Base-by-base conservation (phyloP, 2,113 vertebrate species). In the Hemibagrus wyckioides region DNA sequence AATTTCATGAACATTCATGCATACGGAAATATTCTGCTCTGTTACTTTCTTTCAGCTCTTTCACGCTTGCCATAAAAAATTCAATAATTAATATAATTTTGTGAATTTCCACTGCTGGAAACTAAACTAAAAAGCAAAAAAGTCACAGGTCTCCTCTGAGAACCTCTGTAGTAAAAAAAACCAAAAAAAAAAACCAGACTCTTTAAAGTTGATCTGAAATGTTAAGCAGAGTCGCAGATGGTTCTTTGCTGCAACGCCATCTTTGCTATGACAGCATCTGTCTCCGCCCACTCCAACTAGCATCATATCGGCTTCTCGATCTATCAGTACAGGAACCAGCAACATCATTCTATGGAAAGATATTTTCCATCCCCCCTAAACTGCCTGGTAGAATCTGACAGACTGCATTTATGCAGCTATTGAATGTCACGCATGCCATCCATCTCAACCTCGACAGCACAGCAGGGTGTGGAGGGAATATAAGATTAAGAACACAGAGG, bases 341-440 rank as follows among this genome's bases (percentile, higher is more conserved):
- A 82, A 86, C 57, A 63, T 56, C 61, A 39, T 65, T 89, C 85
- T 77, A 56, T 81, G 76, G 76, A 84, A 39, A 82, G 81, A 86
- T 84, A 81, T 85, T 84, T 86, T 87, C 75, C 85, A 85, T 63
- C 33, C 17, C 86, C 69, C 67, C 33, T 87, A 85, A 89, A 88
- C 80, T 50, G 89, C 89, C 83, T 82, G 83, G 82, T 87, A 84
- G 89, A 81, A 71, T 90, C 84, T 90, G 89, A 90, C 82, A 88
- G 54, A 87, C 82, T 89, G 87, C 81, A 83, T 90, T 39, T 79
- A 57, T 71, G 82, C 82, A 84, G 87, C 84, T 86, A 80, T 81
- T 81, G 87, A 85, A 90, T 50, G 85, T 87, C 85, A 87, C n/a
- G 80, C 82, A 82, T 52, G 57, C 89, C 85, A 87, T 88, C 85